phyloP scores from a whole-genome alignment of 92 coral and sea anemone species.

The Actinernus sp. region DNA sequence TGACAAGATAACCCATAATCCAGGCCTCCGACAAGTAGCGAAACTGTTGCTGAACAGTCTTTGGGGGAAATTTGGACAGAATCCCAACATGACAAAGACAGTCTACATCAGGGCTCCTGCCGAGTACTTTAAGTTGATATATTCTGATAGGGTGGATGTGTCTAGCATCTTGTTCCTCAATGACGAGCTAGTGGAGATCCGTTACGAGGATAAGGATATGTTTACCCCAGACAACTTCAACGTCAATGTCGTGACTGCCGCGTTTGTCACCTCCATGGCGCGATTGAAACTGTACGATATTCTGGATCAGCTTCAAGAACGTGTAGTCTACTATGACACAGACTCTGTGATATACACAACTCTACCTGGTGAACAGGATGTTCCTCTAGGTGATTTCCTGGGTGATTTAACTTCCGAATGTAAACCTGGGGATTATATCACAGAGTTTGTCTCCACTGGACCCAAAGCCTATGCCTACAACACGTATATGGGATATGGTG shows the following conservation, averaged over 20 bases:
- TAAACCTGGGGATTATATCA: conserved; percentile 9
- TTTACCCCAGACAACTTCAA: conserved; percentile 16
- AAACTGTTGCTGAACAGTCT: conserved; percentile 57
- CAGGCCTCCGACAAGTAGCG: conserved; percentile 56
- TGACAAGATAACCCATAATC: conserved; percentile 26
- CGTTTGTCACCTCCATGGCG: conserved; percentile 27
- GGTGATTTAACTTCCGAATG: conserved; percentile 52
- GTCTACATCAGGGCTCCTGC: conserved; percentile 46
- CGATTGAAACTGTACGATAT: conserved; percentile 11
- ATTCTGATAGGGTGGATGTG: conserved; percentile 17
- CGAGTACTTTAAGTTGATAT: conserved; percentile 38
- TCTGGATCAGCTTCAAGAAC: neutral
- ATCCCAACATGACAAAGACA: conserved; percentile 40
- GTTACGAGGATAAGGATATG: conserved; percentile 12
- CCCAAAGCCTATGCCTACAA: conserved; percentile 32
- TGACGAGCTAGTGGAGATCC: conserved; percentile 19
- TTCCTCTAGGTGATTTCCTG: conserved; percentile 25
- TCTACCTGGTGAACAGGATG: neutral
- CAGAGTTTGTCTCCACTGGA: conserved; percentile 27
- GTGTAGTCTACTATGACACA: conserved; percentile 48
- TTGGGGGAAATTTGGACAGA: conserved; percentile 60
- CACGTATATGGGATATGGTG: too few species aligned
- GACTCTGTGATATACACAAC: conserved; percentile 31
- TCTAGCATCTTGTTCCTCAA: conserved; percentile 42
- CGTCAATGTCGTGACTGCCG: conserved; percentile 39